Evolutionary conservation across 1,140 invertebrate genomes (phyloP), one percentile per base, ranked within the genome.

Genomic region (Chelonus insularis): DNA sequence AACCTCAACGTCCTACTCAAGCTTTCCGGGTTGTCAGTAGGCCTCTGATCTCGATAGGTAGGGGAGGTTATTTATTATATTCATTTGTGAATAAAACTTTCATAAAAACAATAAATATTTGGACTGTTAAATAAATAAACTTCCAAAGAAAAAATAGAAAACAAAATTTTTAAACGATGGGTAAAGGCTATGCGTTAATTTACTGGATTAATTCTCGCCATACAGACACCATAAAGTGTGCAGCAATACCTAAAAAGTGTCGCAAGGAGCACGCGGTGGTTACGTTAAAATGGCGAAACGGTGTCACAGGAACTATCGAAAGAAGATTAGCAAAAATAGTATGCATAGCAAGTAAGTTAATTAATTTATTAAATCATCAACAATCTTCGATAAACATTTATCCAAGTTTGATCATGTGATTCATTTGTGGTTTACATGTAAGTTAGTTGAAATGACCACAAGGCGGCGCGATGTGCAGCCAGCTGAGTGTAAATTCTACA

Each of bases 121-220:
- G n/a, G n/a, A n/a, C n/a, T 29, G 25, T 29, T 7, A 29, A 29
- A 29, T 7, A 4, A 29, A 29, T 29, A 4, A 7, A 29, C 25
- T 29, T 29, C 25, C 36, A 39, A 2, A 39, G 11, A 39, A 39
- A 2, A 9, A 32, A 16, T 16, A 29, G 14, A 16, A 5, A 57
- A 29, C 20, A 57, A 45, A 12, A 57, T 25, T 50, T 25, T n/a
- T n/a, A n/a, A n/a, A 50, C 0, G 23, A 57, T 57, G 55, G 41
- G 39, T 12, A 57, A 57, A 45, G 55, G 55, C 9, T 57, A 45
- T 14, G 55, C 55, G 4, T 43, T 57, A 5, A 43, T 57, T 12
- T 43, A 57, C 8, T 57, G 55, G 55, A 45, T 57, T 8, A 6
- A 47, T 18, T 45, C 55, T 11, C 18, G 41, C 4, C 21, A 34